These are phyloP conservation scores for Oryzias curvinotus DNA, from an alignment of 2,113 vertebrate genomes.

Conservation along the genomic window DNA sequence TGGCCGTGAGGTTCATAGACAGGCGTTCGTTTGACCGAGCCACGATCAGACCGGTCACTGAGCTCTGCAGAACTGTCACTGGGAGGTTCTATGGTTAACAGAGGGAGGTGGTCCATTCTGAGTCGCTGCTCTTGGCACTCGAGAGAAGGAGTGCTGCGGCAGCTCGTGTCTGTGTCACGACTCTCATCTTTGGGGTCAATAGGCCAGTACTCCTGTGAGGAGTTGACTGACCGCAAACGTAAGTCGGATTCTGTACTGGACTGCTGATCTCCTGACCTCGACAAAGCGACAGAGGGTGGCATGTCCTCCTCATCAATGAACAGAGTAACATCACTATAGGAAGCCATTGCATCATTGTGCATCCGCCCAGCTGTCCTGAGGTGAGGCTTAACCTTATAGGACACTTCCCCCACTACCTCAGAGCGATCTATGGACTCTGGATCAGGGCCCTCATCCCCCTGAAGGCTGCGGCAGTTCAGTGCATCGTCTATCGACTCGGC, in stretches of 20 bases:
- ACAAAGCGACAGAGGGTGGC: constrained; percentile 83
- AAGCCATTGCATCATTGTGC: constrained; percentile 89
- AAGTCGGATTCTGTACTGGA: constrained; percentile 88
- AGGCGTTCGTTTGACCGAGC: constrained; percentile 84
- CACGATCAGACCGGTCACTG: constrained; percentile 88
- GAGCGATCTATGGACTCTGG: constrained; percentile 75
- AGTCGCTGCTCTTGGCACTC: constrained; percentile 88
- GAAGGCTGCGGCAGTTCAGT: constrained; percentile 92
- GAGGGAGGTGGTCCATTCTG: constrained; percentile 86
- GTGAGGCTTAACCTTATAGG: constrained; percentile 78
- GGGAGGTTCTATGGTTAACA: constrained; percentile 93
- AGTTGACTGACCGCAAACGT: constrained; percentile 79
- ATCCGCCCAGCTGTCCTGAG: constrained; percentile 78
- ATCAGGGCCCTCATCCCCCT: constrained; percentile 83
- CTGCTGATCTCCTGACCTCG: constrained; percentile 81
- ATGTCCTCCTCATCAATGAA: constrained; percentile 98
- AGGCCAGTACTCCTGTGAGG: constrained; percentile 92
- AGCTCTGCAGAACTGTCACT: constrained; percentile 92
- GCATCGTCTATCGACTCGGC: constrained; percentile 97
- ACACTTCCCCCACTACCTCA: constrained; percentile 74
- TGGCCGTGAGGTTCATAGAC: constrained; percentile 80
- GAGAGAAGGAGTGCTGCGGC: constrained; percentile 89
- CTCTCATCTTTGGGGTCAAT: constrained; percentile 88
- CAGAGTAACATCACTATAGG: constrained; percentile 93
- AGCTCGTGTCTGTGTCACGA: constrained; percentile 88